Base-by-base conservation (phyloP, 2,888 invertebrate species). In the Meganola albula region DNA sequence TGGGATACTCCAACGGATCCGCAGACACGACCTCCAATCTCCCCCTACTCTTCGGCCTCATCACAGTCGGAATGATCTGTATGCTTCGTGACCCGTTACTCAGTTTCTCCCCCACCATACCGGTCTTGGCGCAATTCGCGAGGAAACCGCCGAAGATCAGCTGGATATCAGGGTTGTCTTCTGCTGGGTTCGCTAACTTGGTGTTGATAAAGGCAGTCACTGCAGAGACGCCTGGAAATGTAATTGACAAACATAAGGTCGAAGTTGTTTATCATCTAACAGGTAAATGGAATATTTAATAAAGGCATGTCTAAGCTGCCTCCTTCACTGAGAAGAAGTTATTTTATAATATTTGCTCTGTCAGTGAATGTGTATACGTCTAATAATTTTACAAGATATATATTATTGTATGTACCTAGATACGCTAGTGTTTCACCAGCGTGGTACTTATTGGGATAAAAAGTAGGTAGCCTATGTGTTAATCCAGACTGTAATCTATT, bases 11-110 rank as follows among this genome's bases (percentile, higher is more conserved):
- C 26, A 92, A 80, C 0, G 98, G 97, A 75, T 98, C 91, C 27
- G 87, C 88, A 6, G 92, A 92, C 40, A 88, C 88, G 12, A 98
- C 87, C 47, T 91, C 90, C 2, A 93, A 71, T 16, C 89, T 89
- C 0, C 98, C 98, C 6, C 93, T 88, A 46, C 96, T 96, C 66
- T 93, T 92, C 0, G 98, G 96, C 59, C 96, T 92, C 55, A 98
- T 71, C 0, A 94, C 90, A 0, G 94, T 92, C 0, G 95, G 95
- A 37, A 94, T 92, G 28, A 95, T 90, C 59, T 82, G 80, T 1
- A 95, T 90, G 26, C 87, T 86, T 4, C 95, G 80, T 7, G 91
- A 90, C 28, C 88, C 88, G 52, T 92, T 91, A 34, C 90, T 92
- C 0, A 91, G 77, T 22, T 88, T 79, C 67, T 95, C 95, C 0